Evolutionary conservation across 1,140 invertebrate genomes (phyloP).

Genomic region (Drosophila bipectinata): DNA sequence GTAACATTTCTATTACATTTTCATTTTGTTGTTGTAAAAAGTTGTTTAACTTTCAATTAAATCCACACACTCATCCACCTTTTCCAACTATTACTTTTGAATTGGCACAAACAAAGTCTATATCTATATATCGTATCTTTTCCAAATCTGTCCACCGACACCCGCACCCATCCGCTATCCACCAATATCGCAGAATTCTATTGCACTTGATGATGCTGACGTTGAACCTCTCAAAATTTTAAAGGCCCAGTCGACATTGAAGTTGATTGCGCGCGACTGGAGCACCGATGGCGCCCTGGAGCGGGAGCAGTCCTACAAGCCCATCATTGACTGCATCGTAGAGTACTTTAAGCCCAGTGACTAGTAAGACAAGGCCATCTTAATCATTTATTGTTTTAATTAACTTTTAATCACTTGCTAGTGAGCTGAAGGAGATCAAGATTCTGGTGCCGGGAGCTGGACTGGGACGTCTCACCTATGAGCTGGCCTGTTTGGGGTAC

Average conservation of each 20-base stretch:
- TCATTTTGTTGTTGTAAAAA: too few relatives aligned
- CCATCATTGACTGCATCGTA: conserved; percentile 94
- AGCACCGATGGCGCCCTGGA: conserved; percentile 92
- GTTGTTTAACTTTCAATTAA: too few relatives aligned
- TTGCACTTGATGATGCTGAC: conserved; percentile 66
- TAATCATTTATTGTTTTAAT: too few relatives aligned
- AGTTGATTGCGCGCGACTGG: conserved; percentile 98
- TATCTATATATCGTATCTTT: conserved; percentile 16
- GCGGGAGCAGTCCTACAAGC: conserved; percentile 94
- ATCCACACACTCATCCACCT: too few relatives aligned
- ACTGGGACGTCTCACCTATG: conserved; percentile 95
- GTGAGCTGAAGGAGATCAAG: conserved; percentile 86
- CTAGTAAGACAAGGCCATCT: conserved; percentile 49
- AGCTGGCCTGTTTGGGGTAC: conserved; percentile 95
- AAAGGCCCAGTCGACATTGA: conserved; percentile 95
- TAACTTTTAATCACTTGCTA: conserved; percentile 33
- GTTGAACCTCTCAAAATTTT: conserved; percentile 84
- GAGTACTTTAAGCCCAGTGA: conserved; percentile 88
- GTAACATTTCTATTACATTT: background rate
- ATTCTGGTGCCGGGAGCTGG: conserved; percentile 98
- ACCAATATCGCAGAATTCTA: conserved; percentile 39
- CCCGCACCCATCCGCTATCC: conserved; percentile 17
- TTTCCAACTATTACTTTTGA: conserved; percentile 7
- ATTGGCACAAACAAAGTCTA: conserved; percentile 13
- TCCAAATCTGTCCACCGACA: conserved; percentile 22